Conservation (phyloP, 2,113 vertebrate genomes). For the Tympanuchus pallidicinctus region DNA sequence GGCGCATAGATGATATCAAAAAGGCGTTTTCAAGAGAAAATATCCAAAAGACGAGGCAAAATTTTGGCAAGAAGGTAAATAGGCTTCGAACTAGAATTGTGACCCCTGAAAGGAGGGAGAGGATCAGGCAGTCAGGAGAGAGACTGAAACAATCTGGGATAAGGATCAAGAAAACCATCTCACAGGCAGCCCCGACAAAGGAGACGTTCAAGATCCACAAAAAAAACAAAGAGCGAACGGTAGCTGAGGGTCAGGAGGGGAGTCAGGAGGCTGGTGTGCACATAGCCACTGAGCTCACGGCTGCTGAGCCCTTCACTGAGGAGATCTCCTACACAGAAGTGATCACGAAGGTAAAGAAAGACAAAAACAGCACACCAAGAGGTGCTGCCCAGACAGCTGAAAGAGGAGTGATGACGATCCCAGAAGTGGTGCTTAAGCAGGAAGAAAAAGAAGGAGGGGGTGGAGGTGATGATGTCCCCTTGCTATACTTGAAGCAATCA, state of each 20-base stretch:
- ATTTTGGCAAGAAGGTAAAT: slow-evolving; percentile 90
- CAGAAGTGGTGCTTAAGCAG: slow-evolving; percentile 77
- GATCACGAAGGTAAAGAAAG: slow-evolving; percentile 83
- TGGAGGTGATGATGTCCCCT: slow-evolving; percentile 75
- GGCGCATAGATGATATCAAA: slow-evolving; percentile 91
- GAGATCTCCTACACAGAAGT: slow-evolving; percentile 85
- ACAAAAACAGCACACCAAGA: slow-evolving; percentile 75
- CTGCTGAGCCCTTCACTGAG: slow-evolving; percentile 82
- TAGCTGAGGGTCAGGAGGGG: slow-evolving; percentile 86
- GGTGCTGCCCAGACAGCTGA: slow-evolving; percentile 66
- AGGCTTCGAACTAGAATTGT: slow-evolving; percentile 93
- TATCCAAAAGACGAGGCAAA: slow-evolving; percentile 92
- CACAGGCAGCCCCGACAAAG: slow-evolving; percentile 88
- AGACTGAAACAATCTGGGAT: slow-evolving; percentile 87
- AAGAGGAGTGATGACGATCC: slow-evolving; percentile 43
- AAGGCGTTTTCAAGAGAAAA: slow-evolving; percentile 96
- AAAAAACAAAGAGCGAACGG: slow-evolving; percentile 83
- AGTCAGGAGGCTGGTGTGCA: slow-evolving; percentile 75
- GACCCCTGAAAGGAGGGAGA: slow-evolving; percentile 90
- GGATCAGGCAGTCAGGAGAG: slow-evolving; percentile 91
- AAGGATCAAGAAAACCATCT: slow-evolving; percentile 91
- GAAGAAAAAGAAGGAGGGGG: slow-evolving; percentile 80
- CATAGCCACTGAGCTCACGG: slow-evolving; percentile 51
- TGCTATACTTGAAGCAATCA: slow-evolving; percentile 89
- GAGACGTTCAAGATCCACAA: slow-evolving; percentile 89